Conservation (phyloP, 2,888 invertebrate genomes). For the Adineta ricciae region DNA sequence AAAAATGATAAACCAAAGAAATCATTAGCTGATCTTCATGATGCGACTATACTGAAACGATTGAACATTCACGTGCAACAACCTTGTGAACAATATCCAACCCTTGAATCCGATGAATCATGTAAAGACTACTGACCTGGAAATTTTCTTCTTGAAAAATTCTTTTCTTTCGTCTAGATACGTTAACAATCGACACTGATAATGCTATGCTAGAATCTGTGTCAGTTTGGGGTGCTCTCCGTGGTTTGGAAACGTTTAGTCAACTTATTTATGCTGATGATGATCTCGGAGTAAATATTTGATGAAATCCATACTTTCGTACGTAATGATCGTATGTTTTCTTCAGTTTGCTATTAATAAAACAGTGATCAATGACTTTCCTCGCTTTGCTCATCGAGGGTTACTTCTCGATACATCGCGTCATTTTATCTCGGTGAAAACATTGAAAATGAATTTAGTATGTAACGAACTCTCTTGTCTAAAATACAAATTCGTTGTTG, state of each 20-base stretch:
- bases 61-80: conserved; percentile 54
- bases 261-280: conserved; percentile 51
- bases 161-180: not conserved
- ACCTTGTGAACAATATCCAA: conserved; percentile 61
- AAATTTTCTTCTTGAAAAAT: not conserved
- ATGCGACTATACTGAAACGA: conserved; percentile 9
- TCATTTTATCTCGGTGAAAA: conserved; percentile 42
- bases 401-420: conserved; percentile 46
- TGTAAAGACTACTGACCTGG: conserved; percentile 49
- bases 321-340: not conserved
- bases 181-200: not conserved
- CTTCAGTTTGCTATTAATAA: conserved; percentile 41
- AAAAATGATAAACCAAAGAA: not conserved
- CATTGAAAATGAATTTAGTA: conserved; percentile 44
- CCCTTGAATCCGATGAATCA: conserved; percentile 64
- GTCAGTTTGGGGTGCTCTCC: conserved; percentile 53
- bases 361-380: conserved; percentile 42
- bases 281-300: conserved; percentile 22
- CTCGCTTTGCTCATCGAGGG: conserved; percentile 46
- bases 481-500: not conserved
- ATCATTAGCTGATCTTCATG: not conserved
- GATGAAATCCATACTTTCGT: not conserved
- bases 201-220: conserved; percentile 41
- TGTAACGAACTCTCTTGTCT: not conserved
- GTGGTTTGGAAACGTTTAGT: conserved; percentile 53